Evolutionary conservation across 2,888 invertebrate genomes (phyloP), one percentile per base, ranked within the genome.

Genomic region (Hoplodrina ambigua): DNA sequence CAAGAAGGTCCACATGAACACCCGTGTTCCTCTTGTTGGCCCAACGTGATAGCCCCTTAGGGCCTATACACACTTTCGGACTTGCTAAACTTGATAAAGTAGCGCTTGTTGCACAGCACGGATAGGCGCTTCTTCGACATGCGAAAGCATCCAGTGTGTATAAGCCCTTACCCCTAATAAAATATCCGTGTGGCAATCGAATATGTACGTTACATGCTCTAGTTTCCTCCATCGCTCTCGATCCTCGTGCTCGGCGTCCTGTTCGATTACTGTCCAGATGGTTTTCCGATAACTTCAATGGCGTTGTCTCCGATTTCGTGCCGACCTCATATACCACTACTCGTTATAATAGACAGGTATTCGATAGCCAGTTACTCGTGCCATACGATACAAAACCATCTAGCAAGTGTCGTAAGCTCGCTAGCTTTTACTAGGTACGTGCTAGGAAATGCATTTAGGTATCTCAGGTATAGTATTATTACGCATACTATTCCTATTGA

Each of bases 241-340:
- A 52, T 30, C 13, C n/a, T 10, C 15, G 6, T 37, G 41, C 25
- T 41, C 19, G 52, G 19, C 19, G 33, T 44, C 13, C 52, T 6
- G 3, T 30, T 44, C 17, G 13, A 19, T 33, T 19, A 25, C 20
- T 50, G 19, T 17, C 10, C 30, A 20, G 20, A 62, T 69, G 33
- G 75, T 62, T 74, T 74, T 58, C 75, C 58, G 19, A 69, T 74
- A 62, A 41, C 15, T 30, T 68, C 37, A 69, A 62, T 61, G 11
- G n/a, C 15, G 44, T 57, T 61, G 56, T 61, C 69, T 75, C 69
- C 11, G 20, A 62, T 62, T 58, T 46, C 53, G 44, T 25, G 15
- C n/a, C 58, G 52, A 57, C 53, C 56, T 20, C 46, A 10, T 60
- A 17, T 46, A 61, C 19, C 11, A 50, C 19, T 17, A n/a, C 13